Conservation (phyloP, 1,140 invertebrate species). For the Drusus annulatus region DNA sequence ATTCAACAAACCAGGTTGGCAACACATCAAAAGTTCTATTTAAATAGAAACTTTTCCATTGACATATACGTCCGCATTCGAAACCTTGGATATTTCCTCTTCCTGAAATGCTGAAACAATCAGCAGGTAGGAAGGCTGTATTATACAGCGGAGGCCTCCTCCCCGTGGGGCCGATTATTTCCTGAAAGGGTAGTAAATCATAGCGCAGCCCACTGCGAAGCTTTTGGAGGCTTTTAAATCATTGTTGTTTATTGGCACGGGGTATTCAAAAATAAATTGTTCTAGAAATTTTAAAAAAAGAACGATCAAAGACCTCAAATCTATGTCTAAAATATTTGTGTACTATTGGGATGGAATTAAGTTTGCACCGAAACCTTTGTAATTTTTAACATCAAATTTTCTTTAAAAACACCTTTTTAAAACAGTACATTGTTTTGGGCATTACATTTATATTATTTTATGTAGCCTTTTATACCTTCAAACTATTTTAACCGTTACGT, state of each 20-base stretch:
- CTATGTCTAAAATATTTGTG: no score
- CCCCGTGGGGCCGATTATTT: not conserved
- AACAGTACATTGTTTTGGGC: no score
- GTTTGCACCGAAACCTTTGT: no score
- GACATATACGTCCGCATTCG: not conserved
- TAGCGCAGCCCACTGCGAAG: not conserved
- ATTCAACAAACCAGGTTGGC: no score
- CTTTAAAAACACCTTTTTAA: no score
- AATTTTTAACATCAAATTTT: no score
- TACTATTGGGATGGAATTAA: no score
- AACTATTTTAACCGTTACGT: no score
- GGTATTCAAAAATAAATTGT: not conserved
- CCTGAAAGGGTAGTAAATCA: constrained; percentile 3
- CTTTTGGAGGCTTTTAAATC: constrained; percentile 4
- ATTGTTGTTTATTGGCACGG: constrained; percentile 7
- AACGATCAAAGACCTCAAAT: no score
- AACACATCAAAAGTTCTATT: no score
- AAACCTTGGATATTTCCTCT: not conserved
- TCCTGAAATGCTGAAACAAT: not conserved
- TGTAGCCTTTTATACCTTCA: no score
- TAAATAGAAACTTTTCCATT: not conserved
- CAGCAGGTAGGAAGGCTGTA: not conserved
- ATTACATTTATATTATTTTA: no score
- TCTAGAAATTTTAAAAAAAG: not conserved
- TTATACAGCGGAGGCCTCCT: not conserved